Evolutionary conservation across 2,113 vertebrate species (phyloP).

Genomic region (Odocoileus virginianus): DNA sequence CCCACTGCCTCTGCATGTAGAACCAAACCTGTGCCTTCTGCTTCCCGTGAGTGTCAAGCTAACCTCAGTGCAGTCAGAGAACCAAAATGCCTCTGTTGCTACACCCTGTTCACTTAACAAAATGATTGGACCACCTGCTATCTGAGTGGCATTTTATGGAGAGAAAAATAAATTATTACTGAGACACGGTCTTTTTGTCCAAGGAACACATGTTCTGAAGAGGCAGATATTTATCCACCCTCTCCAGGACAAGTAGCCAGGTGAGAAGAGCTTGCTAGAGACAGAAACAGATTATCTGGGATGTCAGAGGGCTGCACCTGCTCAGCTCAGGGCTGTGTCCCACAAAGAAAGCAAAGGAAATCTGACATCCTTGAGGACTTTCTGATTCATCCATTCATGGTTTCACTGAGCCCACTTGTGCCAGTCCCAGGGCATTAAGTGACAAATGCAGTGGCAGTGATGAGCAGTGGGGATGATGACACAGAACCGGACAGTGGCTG

Average conservation of each 20-base stretch:
- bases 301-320: rapidly evolving
- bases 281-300: background rate
- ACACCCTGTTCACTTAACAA: rapidly evolving
- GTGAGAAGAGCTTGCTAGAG: background rate
- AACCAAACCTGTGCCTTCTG: background rate
- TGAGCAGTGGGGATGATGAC: background rate
- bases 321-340: background rate
- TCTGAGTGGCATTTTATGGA: too few species aligned
- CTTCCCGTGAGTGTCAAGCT: background rate
- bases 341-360: background rate
- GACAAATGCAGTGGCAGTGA: rapidly evolving
- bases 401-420: background rate
- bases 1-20: background rate
- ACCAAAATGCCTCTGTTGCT: too few species aligned
- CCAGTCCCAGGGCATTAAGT: background rate
- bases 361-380: rapidly evolving
- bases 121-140: too few species aligned
- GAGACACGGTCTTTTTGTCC: rapidly evolving
- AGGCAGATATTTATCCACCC: rapidly evolving
- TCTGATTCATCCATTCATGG: rapidly evolving
- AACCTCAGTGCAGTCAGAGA: background rate
- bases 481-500: background rate
- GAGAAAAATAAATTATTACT: background rate
- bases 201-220: rapidly evolving
- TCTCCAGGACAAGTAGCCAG: rapidly evolving